Evolutionary conservation across 2,113 vertebrate genomes (phyloP).

Genomic region (Cheilinus undulatus): DNA sequence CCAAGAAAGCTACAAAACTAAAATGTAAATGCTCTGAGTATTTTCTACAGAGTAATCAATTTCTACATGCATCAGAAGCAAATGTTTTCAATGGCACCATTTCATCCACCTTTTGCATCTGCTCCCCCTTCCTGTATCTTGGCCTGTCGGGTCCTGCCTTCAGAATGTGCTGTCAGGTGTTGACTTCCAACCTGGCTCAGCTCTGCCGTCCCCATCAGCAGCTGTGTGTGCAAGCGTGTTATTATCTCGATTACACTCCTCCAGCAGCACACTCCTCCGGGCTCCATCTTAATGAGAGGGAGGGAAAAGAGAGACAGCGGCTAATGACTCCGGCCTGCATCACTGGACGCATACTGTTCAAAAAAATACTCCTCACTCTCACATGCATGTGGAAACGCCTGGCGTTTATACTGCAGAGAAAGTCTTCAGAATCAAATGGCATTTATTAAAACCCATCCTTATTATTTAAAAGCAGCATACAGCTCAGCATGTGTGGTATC

Average conservation of each 20-base stretch:
- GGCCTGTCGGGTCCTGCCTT: constrained; percentile 74
- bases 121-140: background rate
- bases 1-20: background rate
- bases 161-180: constrained; percentile 50
- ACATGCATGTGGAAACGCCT: background rate
- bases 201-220: constrained; percentile 60
- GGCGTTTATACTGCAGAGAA: background rate
- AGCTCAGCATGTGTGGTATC: constrained; percentile 5
- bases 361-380: background rate
- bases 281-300: constrained; percentile 71
- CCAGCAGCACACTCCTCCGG: constrained; percentile 55
- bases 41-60: background rate
- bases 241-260: constrained; percentile 77
- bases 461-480: background rate
- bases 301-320: constrained; percentile 27
- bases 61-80: background rate
- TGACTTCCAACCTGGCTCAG: constrained; percentile 54
- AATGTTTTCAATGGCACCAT: background rate
- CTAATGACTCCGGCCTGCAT: constrained; percentile 39
- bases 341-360: background rate
- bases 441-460: background rate
- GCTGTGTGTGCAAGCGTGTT: constrained; percentile 63
- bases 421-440: background rate
- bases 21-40: background rate
- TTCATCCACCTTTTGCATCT: constrained; percentile 25